Evolutionary conservation across 2,113 vertebrate species (phyloP).

Genomic region (Sinosuthora webbiana): DNA sequence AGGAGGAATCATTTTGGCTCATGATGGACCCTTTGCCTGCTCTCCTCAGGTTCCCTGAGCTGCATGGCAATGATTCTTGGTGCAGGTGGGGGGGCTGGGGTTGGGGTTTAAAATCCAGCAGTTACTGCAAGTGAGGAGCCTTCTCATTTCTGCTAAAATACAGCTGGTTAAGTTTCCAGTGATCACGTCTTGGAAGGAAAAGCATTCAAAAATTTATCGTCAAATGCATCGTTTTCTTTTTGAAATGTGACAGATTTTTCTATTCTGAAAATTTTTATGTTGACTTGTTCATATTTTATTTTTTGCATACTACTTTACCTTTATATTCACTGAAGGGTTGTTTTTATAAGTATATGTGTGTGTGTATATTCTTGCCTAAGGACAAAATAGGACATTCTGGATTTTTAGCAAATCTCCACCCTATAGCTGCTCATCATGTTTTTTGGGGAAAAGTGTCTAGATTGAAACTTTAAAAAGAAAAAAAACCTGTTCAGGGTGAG

Average conservation of each 20-base stretch:
- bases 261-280: conserved; percentile 62
- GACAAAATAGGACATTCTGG: conserved; percentile 33
- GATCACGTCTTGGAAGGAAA: background rate
- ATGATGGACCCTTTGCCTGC: background rate
- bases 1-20: background rate
- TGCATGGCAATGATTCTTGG: background rate
- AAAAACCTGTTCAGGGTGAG: background rate
- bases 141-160: background rate
- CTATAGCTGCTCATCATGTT: conserved; percentile 26
- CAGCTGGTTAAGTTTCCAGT: background rate
- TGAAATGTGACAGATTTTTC: conserved; percentile 71
- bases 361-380: conserved; percentile 46
- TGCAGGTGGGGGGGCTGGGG: background rate
- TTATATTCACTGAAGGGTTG: conserved; percentile 57
- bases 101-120: background rate
- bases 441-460: background rate
- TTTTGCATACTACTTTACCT: conserved; percentile 50
- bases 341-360: conserved; percentile 42
- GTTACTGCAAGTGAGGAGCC: background rate
- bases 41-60: conserved; percentile 8
- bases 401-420: conserved; percentile 35
- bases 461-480: background rate
- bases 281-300: conserved; percentile 34
- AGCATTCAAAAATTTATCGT: conserved; percentile 56
- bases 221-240: conserved; percentile 43